Evolutionary conservation across 1,140 invertebrate species (phyloP).

Genomic region (Diachasmimorpha longicaudata): DNA sequence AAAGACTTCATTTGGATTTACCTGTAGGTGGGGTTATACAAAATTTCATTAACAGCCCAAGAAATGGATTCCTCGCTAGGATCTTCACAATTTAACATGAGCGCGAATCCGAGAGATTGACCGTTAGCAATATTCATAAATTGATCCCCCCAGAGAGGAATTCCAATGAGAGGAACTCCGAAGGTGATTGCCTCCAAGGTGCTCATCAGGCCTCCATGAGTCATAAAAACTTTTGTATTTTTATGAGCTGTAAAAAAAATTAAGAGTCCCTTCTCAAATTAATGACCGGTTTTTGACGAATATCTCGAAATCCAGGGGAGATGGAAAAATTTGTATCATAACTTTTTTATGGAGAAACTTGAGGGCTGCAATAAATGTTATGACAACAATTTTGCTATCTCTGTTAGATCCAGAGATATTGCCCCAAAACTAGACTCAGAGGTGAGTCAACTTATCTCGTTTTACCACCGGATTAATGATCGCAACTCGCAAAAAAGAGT

Average conservation of each 20-base stretch:
- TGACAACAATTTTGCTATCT: too few relatives aligned
- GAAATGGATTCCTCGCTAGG: constrained; percentile 46
- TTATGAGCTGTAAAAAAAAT: constrained; percentile 64
- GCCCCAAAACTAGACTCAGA: too few relatives aligned
- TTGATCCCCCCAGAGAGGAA: constrained; percentile 73
- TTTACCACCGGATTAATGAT: neutral
- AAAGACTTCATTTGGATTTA: constrained; percentile 35
- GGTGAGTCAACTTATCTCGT: too few relatives aligned
- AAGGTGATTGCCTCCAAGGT: constrained; percentile 74
- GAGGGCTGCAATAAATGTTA: too few relatives aligned
- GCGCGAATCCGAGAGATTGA: constrained; percentile 30
- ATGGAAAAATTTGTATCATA: too few relatives aligned
- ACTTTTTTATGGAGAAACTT: too few relatives aligned
- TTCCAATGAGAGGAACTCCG: constrained; percentile 72
- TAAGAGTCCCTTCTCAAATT: too few relatives aligned
- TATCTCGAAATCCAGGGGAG: too few relatives aligned
- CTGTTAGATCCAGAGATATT: too few relatives aligned
- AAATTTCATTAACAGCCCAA: constrained; percentile 40
- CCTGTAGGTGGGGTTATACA: constrained; percentile 49
- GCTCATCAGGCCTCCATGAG: constrained; percentile 74
- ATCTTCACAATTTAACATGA: constrained; percentile 45
- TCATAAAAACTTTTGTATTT: constrained; percentile 71
- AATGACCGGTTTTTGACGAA: too few relatives aligned
- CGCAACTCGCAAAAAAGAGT: neutral
- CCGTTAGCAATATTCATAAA: constrained; percentile 60